phyloP scores from a whole-genome alignment of 2,888 invertebrate genomes.

The Drosophila austrosaltans region DNA sequence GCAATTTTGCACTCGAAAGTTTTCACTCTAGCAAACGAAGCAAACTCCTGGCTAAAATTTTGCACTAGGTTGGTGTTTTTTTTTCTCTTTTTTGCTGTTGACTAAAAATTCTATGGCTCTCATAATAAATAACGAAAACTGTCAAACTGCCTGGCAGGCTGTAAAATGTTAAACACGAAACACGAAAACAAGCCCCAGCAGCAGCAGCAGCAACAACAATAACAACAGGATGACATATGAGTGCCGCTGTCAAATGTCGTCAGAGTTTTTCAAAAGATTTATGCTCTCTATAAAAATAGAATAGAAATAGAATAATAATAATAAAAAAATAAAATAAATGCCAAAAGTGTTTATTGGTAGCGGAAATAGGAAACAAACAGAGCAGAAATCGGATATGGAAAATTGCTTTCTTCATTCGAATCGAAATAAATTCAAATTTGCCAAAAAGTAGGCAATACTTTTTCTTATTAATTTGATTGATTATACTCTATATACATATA shows the following conservation, averaged over 20 bases:
- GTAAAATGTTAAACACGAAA: constrained; percentile 50
- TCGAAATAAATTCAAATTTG: not conserved
- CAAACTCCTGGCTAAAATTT: not conserved
- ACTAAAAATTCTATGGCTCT: constrained; percentile 29
- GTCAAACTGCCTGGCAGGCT: constrained; percentile 49
- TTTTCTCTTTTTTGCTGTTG: not conserved
- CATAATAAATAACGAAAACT: constrained; percentile 51
- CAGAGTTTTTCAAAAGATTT: constrained; percentile 40
- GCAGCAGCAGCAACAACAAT: constrained; percentile 21
- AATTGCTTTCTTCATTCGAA: not conserved
- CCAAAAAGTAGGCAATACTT: too few relatives aligned
- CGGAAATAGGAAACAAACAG: constrained; percentile 1
- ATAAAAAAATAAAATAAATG: constrained; percentile 4
- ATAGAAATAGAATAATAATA: constrained; percentile 9
- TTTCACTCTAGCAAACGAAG: not conserved
- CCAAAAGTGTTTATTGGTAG: constrained; percentile 24
- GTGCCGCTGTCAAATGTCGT: constrained; percentile 47
- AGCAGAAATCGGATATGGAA: constrained; percentile 34
- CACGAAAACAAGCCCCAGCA: constrained; percentile 36
- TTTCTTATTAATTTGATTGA: too few relatives aligned
- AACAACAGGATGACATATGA: constrained; percentile 42
- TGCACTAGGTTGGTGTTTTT: not conserved
- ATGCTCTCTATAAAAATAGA: constrained; percentile 36
- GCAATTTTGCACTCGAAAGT: constrained; percentile 6
- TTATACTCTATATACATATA: too few relatives aligned